Conservation (phyloP, 2,797 vertebrate genomes). For the Hozukius guyotensis region DNA sequence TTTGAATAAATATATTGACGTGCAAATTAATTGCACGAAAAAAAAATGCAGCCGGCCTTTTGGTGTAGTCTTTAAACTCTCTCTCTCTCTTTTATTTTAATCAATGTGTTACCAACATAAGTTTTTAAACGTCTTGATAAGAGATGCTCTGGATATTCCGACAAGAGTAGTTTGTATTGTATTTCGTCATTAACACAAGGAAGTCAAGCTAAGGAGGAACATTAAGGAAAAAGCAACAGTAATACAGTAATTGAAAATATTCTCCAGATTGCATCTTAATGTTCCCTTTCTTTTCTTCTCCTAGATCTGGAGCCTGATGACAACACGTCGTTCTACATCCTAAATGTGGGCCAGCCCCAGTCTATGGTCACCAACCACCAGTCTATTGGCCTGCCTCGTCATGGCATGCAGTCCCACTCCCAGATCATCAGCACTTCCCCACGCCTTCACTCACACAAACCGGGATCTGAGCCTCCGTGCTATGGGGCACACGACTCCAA, state of each 20-base stretch:
- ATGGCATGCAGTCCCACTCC: conserved; percentile 90
- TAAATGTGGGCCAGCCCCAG: conserved; percentile 93
- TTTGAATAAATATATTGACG: too few relatives aligned
- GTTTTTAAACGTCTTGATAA: not conserved
- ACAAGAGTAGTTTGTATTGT: not conserved
- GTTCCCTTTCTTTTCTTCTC: conserved; percentile 14
- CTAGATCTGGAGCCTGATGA: conserved; percentile 95
- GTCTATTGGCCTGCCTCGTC: conserved; percentile 89
- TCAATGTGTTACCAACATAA: not conserved
- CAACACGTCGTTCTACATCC: conserved; percentile 95
- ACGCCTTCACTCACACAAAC: conserved; percentile 88
- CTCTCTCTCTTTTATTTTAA: not conserved
- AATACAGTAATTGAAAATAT: not conserved
- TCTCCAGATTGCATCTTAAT: conserved; percentile 9
- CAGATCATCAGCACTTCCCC: conserved; percentile 88
- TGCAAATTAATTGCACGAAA: too few relatives aligned
- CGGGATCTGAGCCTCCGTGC: conserved; percentile 83
- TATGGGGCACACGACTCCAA: conserved; percentile 88
- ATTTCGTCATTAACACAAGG: not conserved
- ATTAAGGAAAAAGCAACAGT: not conserved
- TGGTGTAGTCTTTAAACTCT: not conserved
- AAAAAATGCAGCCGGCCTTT: too few relatives aligned
- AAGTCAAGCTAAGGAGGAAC: not conserved
- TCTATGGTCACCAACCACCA: conserved; percentile 86
- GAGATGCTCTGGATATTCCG: not conserved